A percentile compares a stretch with the other conserved stretches of the same genome.
Evolutionary conservation across 1,140 invertebrate species (phyloP).

Genomic region (Penaeus indicus): DNA sequence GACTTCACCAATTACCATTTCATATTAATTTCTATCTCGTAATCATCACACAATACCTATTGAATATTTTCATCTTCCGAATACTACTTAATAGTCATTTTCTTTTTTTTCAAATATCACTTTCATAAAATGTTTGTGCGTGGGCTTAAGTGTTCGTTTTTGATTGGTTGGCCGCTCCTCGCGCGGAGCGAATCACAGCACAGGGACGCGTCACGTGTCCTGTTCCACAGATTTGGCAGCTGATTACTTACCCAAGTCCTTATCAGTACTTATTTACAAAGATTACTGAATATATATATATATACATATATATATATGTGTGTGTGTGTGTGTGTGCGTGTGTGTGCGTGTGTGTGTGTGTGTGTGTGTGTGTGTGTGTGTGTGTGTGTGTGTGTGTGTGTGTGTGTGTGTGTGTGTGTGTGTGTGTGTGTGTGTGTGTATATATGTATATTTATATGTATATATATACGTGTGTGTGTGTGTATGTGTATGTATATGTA

Average conservation of each 20-base stretch:
- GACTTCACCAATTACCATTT: too few relatives aligned
- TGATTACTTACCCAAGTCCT: not conserved
- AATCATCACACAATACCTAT: too few relatives aligned
- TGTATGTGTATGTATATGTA: slow-evolving; percentile 2
- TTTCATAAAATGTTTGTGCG: too few relatives aligned
- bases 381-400: not conserved
- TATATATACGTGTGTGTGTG: not conserved
- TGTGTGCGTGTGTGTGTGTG: not conserved
- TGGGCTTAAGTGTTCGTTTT: too few relatives aligned
- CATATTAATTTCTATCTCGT: too few relatives aligned
- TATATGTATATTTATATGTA: slow-evolving; percentile 8
- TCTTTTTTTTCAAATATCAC: too few relatives aligned
- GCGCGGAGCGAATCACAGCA: too few relatives aligned
- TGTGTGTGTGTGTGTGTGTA: not conserved
- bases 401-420: not conserved
- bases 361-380: not conserved
- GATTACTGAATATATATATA: not conserved
- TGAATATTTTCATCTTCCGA: too few relatives aligned
- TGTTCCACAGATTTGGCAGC: not conserved
- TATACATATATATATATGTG: slow-evolving; percentile 8
- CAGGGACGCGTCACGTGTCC: not conserved
- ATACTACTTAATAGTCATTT: too few relatives aligned
- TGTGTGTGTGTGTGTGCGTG: not conserved
- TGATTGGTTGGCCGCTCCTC: too few relatives aligned
- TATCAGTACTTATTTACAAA: not conserved